A percentile compares a stretch with the other conserved stretches of the same genome.
Evolutionary conservation across 2,797 vertebrate genomes (phyloP).

Genomic region (Hipposideros larvatus): DNA sequence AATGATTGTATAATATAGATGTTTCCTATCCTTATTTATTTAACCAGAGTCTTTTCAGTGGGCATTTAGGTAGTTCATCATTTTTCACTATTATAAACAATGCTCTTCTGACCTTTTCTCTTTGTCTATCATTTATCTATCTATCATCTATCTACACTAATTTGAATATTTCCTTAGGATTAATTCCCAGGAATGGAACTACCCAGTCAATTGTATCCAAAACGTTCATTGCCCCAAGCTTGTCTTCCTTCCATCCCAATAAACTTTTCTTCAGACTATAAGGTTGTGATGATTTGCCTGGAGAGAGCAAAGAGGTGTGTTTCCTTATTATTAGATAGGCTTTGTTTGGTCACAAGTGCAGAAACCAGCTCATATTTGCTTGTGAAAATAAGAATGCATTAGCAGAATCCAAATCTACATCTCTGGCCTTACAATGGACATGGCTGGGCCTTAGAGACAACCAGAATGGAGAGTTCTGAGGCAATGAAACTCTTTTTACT

Average conservation of each 20-base stretch:
- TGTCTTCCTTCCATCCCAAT: neutral
- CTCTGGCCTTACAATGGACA: neutral
- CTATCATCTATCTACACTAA: neutral
- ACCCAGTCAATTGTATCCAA: neutral
- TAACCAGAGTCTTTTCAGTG: neutral
- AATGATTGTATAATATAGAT: neutral
- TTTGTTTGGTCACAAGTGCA: neutral
- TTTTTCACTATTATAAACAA: neutral
- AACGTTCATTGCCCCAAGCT: neutral
- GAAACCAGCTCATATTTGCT: neutral
- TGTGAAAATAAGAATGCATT: neutral
- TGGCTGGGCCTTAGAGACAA: neutral
- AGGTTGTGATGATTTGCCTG: neutral
- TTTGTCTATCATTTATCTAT: neutral
- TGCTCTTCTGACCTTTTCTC: neutral
- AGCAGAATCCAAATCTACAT: neutral
- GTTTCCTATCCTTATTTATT: neutral
- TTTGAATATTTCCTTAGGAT: neutral
- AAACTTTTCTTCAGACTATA: neutral
- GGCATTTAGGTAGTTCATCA: neutral
- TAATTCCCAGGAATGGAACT: neutral
- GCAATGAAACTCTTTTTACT: neutral
- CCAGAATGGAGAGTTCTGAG: neutral
- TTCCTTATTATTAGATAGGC: neutral
- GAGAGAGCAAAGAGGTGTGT: neutral